Conservation (phyloP, 2,888 invertebrate species). For the Coleophora deauratella region DNA sequence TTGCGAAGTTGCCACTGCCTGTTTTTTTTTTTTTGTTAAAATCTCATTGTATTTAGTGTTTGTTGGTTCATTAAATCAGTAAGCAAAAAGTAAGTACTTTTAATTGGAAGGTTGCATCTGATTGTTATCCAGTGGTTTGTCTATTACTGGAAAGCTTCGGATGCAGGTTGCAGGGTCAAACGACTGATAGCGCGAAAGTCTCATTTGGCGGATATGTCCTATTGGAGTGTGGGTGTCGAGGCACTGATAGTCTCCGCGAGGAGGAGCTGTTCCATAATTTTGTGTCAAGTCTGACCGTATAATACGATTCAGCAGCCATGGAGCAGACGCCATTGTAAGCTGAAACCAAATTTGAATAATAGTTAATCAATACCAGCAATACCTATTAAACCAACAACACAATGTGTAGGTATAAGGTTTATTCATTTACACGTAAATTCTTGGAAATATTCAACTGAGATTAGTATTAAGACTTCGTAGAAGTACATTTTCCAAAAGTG, state of each 20-base stretch:
- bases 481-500: no score
- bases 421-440: no score
- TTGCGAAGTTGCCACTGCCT: no score
- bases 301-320: constrained; percentile 57
- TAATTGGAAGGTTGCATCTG: constrained; percentile 12
- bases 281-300: constrained; percentile 62
- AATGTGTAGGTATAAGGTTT: no score
- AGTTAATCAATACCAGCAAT: no score
- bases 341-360: constrained; percentile 23
- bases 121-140: constrained; percentile 24
- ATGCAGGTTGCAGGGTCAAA: constrained; percentile 54
- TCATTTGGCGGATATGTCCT: constrained; percentile 52
- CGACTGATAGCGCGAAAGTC: constrained; percentile 50
- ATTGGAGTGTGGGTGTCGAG: constrained; percentile 65
- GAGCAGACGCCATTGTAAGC: constrained; percentile 49
- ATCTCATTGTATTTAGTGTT: no score
- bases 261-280: constrained; percentile 59
- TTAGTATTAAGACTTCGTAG: no score
- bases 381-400: no score
- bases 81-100: no score
- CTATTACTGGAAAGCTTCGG: constrained; percentile 38
- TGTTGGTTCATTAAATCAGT: no score
- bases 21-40: no score
- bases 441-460: no score
- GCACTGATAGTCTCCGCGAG: constrained; percentile 57